Base-by-base conservation (phyloP, 1,140 invertebrate species). In the Temnothorax curvispinosus region DNA sequence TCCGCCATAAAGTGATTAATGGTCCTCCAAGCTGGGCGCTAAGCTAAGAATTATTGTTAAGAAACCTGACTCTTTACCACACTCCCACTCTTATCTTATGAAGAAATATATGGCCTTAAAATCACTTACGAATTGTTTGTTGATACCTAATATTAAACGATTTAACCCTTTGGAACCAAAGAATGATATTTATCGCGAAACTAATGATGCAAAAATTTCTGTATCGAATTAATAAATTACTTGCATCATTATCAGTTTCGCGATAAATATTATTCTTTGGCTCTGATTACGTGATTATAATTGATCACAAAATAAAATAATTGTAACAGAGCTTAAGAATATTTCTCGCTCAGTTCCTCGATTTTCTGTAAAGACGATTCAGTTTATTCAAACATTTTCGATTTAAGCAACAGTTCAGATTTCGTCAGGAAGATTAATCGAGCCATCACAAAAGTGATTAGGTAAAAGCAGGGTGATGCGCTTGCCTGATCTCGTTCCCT, bases 21-120 rank as follows among this genome's bases (percentile, higher is more conserved):
- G 27, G 27, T 27, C 27, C 27, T 27, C 27, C 27, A 27, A 27
- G 27, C 27, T 27, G 27, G 27, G 27, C 27, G 27, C 27, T 27
- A 27, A 27, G 27, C 27, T 27, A 27, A 27, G 27, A 27, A 27
- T 27, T 27, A 27, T 27, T 27, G 27, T 27, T 27, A 27, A 27
- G 27, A 27, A 27, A 27, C 27, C 27, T 27, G 27, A 27, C 27
- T 0, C 27, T 27, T 27, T 27, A 27, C 27, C 27, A 0, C 27
- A 27, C 27, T 27, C 1, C 27, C 27, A 27, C 41, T 44, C 8
- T 44, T 44, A 44, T 44, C 1, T 27, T 8, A 41, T 93, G 0
- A 84, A 87, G 27, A 92, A 93, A 80, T 93, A 93, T 32, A 90
- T 93, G 89, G 82, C 86, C 21, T 71, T 93, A 44, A 93, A 93